Evolutionary conservation across 1,140 invertebrate genomes (phyloP).

Genomic region (Drosophila fuyamai): DNA sequence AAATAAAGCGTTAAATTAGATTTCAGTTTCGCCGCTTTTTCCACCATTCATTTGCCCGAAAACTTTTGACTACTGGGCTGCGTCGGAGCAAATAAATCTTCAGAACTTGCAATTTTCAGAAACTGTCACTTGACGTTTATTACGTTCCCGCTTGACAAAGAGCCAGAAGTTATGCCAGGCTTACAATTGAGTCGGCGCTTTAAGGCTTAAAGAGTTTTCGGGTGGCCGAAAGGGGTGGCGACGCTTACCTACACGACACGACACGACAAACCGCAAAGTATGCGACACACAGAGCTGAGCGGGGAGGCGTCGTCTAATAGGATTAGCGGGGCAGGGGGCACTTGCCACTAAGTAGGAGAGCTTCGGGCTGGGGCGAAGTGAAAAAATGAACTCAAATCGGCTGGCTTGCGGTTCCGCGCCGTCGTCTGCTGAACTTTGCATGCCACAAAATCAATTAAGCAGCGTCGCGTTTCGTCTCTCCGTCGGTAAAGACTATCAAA

Average conservation of each 20-base stretch:
- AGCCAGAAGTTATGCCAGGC: slow-evolving; percentile 30
- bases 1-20: slow-evolving; percentile 78
- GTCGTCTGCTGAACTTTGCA: slow-evolving; percentile 57
- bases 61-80: slow-evolving; percentile 50
- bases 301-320: slow-evolving; percentile 60
- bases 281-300: slow-evolving; percentile 33
- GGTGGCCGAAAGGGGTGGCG: slow-evolving; percentile 2
- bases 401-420: slow-evolving; percentile 61
- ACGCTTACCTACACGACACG: slow-evolving; percentile 28
- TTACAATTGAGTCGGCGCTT: slow-evolving; percentile 16
- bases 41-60: slow-evolving; percentile 38
- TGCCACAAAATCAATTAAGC: slow-evolving; percentile 80
- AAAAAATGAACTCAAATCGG: slow-evolving; percentile 58
- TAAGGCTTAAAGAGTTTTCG: slow-evolving; percentile 50
- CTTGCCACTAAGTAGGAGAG: slow-evolving; percentile 61
- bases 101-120: slow-evolving; percentile 45
- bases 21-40: slow-evolving; percentile 47
- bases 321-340: slow-evolving; percentile 55
- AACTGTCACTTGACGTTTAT: slow-evolving; percentile 72
- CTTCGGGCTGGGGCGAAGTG: slow-evolving; percentile 10
- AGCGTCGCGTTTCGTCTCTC: slow-evolving; percentile 30
- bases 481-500: slow-evolving; percentile 21
- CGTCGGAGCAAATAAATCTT: slow-evolving; percentile 58
- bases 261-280: slow-evolving; percentile 68
- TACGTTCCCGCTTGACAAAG: slow-evolving; percentile 37